A percentile compares a stretch with the other conserved stretches of the same genome.
These are phyloP conservation scores for Scartelaos histophorus DNA, from an alignment of 2,113 vertebrate genomes.

Conservation along the genomic window DNA sequence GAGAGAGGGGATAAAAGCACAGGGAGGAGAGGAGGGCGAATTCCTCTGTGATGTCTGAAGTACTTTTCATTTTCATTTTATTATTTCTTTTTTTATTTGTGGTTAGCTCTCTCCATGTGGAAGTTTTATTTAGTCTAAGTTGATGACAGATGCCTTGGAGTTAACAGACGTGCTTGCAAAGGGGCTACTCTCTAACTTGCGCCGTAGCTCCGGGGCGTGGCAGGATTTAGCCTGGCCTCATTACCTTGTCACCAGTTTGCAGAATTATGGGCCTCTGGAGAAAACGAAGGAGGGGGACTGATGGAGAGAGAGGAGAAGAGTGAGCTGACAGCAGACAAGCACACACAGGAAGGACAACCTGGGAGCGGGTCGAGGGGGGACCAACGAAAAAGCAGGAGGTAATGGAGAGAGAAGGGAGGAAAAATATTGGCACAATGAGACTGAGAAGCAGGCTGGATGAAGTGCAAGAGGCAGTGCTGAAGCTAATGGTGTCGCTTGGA, in stretches of 20 bases:
- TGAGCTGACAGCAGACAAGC: constrained; percentile 53
- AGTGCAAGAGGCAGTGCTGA: constrained; percentile 58
- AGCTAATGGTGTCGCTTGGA: constrained; percentile 78
- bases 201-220: constrained; percentile 68
- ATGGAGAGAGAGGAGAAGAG: constrained; percentile 64
- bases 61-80: neutral
- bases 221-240: constrained; percentile 73
- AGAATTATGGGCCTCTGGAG: constrained; percentile 78
- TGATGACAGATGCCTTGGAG: constrained; percentile 34
- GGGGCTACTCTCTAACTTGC: constrained; percentile 58
- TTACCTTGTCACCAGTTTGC: constrained; percentile 76
- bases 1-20: constrained; percentile 36
- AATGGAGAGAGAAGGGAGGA: constrained; percentile 69
- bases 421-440: constrained; percentile 69
- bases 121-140: constrained; percentile 36
- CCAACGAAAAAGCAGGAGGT: constrained; percentile 31
- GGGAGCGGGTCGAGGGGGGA: constrained; percentile 32
- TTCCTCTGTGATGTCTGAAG: neutral
- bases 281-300: constrained; percentile 60
- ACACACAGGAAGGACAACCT: constrained; percentile 16
- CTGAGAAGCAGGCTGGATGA: constrained; percentile 43
- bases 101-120: constrained; percentile 23
- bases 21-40: constrained; percentile 18
- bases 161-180: constrained; percentile 37
- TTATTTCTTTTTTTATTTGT: constrained; percentile 1